phyloP scores from a whole-genome alignment of 1,140 invertebrate species.

The Anagrus nilaparvatae region DNA sequence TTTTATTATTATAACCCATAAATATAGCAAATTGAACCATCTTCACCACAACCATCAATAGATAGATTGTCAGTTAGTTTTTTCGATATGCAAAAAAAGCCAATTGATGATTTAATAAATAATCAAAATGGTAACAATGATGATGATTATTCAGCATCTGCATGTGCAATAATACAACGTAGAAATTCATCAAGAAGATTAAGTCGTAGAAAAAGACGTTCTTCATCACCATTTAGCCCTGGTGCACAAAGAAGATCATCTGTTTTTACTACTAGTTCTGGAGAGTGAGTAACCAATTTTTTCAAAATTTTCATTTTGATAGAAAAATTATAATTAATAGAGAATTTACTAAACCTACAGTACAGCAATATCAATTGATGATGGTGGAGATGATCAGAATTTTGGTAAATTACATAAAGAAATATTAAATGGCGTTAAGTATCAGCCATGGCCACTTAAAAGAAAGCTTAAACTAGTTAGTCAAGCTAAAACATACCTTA shows the following conservation, averaged over 20 bases:
- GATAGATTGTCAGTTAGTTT: no score
- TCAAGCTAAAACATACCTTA: constrained; percentile 78
- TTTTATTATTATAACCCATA: no score
- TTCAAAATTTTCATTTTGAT: background rate
- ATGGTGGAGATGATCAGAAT: constrained; percentile 71
- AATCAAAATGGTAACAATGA: no score
- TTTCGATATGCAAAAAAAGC: no score
- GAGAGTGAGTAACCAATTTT: constrained; percentile 57
- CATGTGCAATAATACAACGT: constrained; percentile 69
- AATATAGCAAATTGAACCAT: no score
- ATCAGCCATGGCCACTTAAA: constrained; percentile 80
- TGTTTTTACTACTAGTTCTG: constrained; percentile 73
- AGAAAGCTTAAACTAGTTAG: constrained; percentile 76
- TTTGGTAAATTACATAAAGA: constrained; percentile 90
- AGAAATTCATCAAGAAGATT: constrained; percentile 52
- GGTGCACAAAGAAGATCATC: constrained; percentile 61
- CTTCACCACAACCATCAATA: no score
- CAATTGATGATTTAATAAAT: no score
- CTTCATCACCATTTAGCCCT: constrained; percentile 61
- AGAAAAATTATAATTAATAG: background rate
- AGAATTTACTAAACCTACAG: constrained; percentile 31
- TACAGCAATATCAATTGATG: constrained; percentile 66
- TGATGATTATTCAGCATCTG: constrained; percentile 70
- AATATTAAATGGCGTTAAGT: constrained; percentile 76
- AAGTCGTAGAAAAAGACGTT: constrained; percentile 49